Evolutionary conservation across 2,888 invertebrate species (phyloP).

Genomic region (Melanostoma scalare): DNA sequence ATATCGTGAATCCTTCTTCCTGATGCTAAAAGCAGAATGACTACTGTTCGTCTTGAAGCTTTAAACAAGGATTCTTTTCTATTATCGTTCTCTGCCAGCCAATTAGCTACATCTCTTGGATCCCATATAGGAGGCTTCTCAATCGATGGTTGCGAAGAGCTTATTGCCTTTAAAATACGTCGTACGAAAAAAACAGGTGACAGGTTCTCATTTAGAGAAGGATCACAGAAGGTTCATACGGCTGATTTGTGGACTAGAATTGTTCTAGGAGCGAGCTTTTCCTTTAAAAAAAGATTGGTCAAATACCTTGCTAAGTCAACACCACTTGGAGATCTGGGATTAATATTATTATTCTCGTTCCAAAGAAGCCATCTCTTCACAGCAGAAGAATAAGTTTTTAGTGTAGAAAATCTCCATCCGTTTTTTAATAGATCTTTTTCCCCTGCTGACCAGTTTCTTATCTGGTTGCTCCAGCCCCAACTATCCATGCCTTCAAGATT

Average conservation of each 20-base stretch:
- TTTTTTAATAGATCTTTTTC: constrained; percentile 27
- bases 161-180: background rate
- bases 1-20: constrained; percentile 27
- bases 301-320: constrained; percentile 14
- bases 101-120: constrained; percentile 27
- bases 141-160: constrained; percentile 8
- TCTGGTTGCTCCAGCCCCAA: constrained; percentile 28
- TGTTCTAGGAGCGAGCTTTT: constrained; percentile 17
- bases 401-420: constrained; percentile 21
- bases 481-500: constrained; percentile 34
- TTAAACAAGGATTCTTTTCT: constrained; percentile 17
- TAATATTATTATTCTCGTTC: constrained; percentile 10
- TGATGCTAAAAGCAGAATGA: constrained; percentile 28
- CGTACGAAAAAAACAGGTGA: constrained; percentile 3
- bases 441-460: constrained; percentile 13
- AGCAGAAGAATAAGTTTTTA: constrained; percentile 41
- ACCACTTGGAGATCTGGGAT: constrained; percentile 4
- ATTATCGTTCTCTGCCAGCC: background rate
- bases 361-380: constrained; percentile 28
- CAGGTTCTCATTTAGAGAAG: background rate
- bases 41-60: constrained; percentile 25
- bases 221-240: constrained; percentile 31
- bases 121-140: constrained; percentile 21
- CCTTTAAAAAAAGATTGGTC: constrained; percentile 20
- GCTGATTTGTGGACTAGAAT: constrained; percentile 51